Evolutionary conservation across 1,140 invertebrate genomes (phyloP).

Genomic region (Drosophila malerkotliana): DNA sequence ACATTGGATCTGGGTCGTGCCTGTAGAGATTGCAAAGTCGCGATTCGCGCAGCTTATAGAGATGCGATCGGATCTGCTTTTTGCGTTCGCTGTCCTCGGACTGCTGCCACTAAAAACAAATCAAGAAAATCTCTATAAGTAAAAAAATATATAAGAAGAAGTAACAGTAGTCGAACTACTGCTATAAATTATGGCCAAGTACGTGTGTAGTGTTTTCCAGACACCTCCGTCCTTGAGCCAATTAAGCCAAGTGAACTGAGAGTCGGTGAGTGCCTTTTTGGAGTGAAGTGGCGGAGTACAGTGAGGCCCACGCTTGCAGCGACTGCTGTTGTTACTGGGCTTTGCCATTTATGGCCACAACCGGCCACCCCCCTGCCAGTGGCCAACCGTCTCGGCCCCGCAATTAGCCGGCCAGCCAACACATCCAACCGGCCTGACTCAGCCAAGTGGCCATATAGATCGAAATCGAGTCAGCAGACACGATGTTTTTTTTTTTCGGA

Average conservation of each 20-base stretch:
- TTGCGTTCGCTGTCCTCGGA: conserved; percentile 93
- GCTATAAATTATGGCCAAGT: neutral
- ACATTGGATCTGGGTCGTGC: conserved; percentile 66
- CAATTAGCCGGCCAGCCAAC: conserved; percentile 54
- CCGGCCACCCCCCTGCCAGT: neutral
- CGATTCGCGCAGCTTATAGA: conserved; percentile 92
- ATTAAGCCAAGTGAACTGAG: conserved; percentile 49
- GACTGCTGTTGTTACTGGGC: neutral
- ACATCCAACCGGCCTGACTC: conserved; percentile 16
- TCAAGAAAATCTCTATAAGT: neutral
- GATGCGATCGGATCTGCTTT: conserved; percentile 92
- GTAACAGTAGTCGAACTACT: neutral
- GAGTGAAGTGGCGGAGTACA: conserved; percentile 23
- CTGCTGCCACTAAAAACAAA: conserved; percentile 89
- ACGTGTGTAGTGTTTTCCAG: neutral
- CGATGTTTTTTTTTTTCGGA: neutral
- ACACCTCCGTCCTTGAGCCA: conserved; percentile 63
- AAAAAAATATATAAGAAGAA: too few species aligned
- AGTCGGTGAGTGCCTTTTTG: conserved; percentile 11
- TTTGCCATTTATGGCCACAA: conserved; percentile 35
- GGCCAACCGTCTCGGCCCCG: neutral
- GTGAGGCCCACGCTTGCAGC: conserved; percentile 26
- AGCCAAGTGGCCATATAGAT: conserved; percentile 17
- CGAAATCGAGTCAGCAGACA: conserved; percentile 10
- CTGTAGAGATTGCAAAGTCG: conserved; percentile 89